These are phyloP conservation scores for Hyposoter dolosus DNA, from an alignment of 2,888 invertebrate species.

Conservation along the genomic window DNA sequence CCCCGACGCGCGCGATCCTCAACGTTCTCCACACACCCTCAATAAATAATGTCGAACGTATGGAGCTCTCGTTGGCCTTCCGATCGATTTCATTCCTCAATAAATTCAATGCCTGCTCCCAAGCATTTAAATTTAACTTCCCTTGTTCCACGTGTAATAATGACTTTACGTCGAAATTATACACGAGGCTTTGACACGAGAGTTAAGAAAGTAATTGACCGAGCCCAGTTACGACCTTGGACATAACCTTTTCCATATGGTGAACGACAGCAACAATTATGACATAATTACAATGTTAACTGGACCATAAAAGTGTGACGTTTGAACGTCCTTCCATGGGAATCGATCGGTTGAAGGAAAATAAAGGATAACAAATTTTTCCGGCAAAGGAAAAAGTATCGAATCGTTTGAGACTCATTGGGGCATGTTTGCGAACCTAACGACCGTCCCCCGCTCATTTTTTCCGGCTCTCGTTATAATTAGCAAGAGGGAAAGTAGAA, in stretches of 20 bases:
- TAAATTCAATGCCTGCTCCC: conserved; percentile 14
- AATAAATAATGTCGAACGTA: not conserved
- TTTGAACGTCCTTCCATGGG: conserved; percentile 13
- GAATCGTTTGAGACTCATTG: conserved; percentile 70
- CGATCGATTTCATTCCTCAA: conserved; percentile 35
- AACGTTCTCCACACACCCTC: conserved; percentile 21
- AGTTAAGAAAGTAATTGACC: not conserved
- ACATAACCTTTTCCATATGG: not conserved
- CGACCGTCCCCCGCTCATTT: conserved; percentile 75
- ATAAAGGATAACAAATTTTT: conserved; percentile 16
- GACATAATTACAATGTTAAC: not conserved
- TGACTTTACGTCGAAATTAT: conserved; percentile 1
- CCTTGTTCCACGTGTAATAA: not conserved
- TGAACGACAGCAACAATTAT: not conserved
- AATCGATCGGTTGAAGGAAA: conserved; percentile 44
- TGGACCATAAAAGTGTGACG: not conserved
- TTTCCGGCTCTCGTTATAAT: conserved; percentile 43
- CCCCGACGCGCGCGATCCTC: conserved; percentile 20
- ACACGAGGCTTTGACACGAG: not conserved
- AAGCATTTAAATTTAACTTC: not conserved
- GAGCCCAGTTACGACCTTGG: not conserved
- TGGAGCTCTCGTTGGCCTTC: not conserved
- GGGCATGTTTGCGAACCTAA: conserved; percentile 81
- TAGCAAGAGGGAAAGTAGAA: conserved; percentile 37
- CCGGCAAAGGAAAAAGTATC: not conserved